phyloP scores from a whole-genome alignment of 2,888 invertebrate species.

The Oscheius sp. region DNA sequence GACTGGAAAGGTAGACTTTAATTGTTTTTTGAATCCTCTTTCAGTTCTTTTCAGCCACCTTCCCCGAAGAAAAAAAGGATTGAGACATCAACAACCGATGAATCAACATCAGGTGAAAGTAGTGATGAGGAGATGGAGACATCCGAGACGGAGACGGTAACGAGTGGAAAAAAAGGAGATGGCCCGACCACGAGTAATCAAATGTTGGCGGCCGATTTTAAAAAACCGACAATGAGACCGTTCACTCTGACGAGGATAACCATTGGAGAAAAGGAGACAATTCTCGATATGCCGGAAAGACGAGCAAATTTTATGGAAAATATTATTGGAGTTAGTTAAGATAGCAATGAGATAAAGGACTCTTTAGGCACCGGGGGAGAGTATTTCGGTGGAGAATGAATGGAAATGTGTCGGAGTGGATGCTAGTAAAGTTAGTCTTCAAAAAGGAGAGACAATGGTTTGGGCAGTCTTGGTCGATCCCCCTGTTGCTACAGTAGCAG shows the following conservation, averaged over 20 bases:
- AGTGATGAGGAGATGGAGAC: conserved; percentile 27
- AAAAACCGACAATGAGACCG: conserved; percentile 39
- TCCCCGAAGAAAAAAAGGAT: conserved; percentile 1
- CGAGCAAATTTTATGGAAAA: conserved; percentile 27
- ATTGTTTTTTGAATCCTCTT: background rate
- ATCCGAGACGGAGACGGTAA: conserved; percentile 10
- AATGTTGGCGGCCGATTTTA: conserved; percentile 30
- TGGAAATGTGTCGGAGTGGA: conserved; percentile 42
- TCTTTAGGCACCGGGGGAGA: conserved; percentile 26
- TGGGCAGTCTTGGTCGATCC: conserved; percentile 41
- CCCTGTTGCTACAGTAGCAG: conserved; percentile 38
- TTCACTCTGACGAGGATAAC: conserved; percentile 34
- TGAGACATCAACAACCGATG: conserved; percentile 14
- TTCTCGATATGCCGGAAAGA: conserved; percentile 46
- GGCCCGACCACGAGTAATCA: conserved; percentile 1
- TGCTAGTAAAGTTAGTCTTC: conserved; percentile 33
- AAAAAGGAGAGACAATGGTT: background rate
- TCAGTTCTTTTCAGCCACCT: background rate
- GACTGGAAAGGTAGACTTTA: background rate
- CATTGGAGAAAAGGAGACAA: conserved; percentile 35
- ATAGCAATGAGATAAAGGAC: conserved; percentile 2
- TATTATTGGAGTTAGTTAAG: conserved; percentile 22
- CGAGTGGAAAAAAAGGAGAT: background rate
- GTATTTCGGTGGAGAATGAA: conserved; percentile 42
- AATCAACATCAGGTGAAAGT: conserved; percentile 24